Conservation (phyloP, 2,797 vertebrate species). For the Pogonophryne albipinna region DNA sequence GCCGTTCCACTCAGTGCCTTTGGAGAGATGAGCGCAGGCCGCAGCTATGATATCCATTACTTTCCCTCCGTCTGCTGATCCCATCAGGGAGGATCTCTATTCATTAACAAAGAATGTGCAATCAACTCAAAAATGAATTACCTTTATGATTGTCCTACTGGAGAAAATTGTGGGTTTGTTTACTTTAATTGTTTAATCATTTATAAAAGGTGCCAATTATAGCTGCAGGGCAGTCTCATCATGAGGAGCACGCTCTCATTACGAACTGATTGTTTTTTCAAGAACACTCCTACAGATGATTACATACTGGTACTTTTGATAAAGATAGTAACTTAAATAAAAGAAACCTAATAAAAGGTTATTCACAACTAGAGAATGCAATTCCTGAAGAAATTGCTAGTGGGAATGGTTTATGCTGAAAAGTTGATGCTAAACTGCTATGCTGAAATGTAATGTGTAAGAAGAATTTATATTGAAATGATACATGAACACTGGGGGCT, state of each 20-base stretch:
- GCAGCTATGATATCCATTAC: constrained; percentile 19
- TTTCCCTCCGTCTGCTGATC: not conserved
- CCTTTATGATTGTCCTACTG: not conserved
- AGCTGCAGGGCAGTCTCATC: constrained; percentile 18
- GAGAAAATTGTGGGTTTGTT: constrained; percentile 34
- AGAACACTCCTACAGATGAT: not conserved
- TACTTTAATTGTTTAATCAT: constrained; percentile 55
- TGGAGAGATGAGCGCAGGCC: not conserved
- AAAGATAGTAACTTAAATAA: not conserved
- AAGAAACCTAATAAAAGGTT: no score
- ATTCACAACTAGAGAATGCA: no score
- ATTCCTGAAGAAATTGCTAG: no score
- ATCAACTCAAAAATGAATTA: constrained; percentile 40
- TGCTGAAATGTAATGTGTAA: no score
- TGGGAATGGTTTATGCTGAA: no score
- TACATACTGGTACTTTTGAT: not conserved
- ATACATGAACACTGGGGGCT: no score
- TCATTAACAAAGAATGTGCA: constrained; percentile 55
- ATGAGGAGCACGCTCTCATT: constrained; percentile 24
- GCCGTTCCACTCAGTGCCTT: fast-evolving
- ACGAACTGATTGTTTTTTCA: constrained; percentile 21
- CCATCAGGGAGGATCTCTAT: constrained; percentile 7
- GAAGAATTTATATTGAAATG: no score
- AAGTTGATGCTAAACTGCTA: no score
- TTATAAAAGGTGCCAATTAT: constrained; percentile 45